These are phyloP conservation scores for Mythimna pallens DNA, from an alignment of 2,888 invertebrate genomes.

Conservation along the genomic window DNA sequence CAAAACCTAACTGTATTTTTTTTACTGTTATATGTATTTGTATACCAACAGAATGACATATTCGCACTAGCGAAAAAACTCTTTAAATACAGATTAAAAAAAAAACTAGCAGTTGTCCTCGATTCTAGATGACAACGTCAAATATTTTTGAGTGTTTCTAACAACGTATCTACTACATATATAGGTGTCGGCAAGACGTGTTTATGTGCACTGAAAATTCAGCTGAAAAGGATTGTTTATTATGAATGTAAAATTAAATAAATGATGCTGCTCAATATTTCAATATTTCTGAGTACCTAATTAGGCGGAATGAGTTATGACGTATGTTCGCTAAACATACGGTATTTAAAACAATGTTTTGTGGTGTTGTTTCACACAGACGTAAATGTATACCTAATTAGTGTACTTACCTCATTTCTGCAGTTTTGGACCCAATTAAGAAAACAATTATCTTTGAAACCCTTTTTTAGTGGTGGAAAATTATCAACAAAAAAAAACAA, in stretches of 20 bases:
- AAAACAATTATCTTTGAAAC: not conserved
- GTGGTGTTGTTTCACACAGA: not conserved
- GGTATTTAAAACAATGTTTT: not conserved
- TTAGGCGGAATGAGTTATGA: not conserved
- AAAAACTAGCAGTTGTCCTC: not conserved
- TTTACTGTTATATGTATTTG: too few species aligned
- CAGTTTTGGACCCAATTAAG: not conserved
- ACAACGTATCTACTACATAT: not conserved
- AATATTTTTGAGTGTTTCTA: not conserved
- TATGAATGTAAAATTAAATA: not conserved
- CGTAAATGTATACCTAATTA: not conserved
- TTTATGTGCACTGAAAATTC: not conserved
- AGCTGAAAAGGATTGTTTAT: not conserved
- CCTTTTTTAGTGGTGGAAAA: too few species aligned
- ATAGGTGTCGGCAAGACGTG: not conserved
- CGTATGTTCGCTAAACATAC: not conserved
- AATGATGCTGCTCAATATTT: not conserved
- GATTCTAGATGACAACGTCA: not conserved
- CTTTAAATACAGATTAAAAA: too few species aligned
- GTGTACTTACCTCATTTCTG: not conserved
- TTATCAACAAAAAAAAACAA: too few species aligned
- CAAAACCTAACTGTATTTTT: too few species aligned
- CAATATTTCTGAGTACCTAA: conserved; percentile 4
- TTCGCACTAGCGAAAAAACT: too few species aligned
- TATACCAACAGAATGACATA: too few species aligned